These are phyloP conservation scores for Riparia riparia DNA, from an alignment of 2,113 vertebrate genomes.

Conservation along the genomic window DNA sequence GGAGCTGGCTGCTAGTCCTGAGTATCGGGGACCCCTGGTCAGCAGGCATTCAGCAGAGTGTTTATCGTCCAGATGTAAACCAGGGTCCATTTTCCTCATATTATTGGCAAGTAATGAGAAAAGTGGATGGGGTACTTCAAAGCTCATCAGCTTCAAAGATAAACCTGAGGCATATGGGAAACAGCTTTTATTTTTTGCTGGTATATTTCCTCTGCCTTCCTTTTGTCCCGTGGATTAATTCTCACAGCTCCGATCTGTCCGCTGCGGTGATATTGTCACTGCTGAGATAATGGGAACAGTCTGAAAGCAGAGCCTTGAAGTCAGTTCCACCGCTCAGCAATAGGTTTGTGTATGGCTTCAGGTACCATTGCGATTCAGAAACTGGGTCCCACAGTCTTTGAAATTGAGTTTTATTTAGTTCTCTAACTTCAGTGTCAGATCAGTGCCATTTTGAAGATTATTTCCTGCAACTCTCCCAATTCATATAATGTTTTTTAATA, in stretches of 20 bases:
- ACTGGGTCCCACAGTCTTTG: not conserved
- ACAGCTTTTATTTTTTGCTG: conserved; percentile 10
- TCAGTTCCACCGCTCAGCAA: not conserved
- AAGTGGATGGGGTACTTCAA: not conserved
- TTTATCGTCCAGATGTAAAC: not conserved
- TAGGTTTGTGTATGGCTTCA: not conserved
- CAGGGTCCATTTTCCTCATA: not conserved
- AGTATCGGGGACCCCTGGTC: not conserved
- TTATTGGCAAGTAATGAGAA: not conserved
- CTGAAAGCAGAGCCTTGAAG: not conserved
- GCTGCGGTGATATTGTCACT: not conserved
- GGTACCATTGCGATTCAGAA: not conserved
- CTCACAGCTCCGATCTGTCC: not conserved
- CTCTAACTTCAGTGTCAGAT: not conserved
- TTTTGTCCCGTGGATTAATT: not conserved
- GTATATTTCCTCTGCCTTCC: not conserved
- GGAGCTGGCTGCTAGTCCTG: not conserved
- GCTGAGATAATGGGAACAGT: rapidly evolving
- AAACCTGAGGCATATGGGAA: not conserved
- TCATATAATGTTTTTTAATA: not conserved
- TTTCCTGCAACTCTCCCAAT: not conserved
- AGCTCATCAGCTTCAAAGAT: conserved; percentile 22
- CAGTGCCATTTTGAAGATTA: not conserved
- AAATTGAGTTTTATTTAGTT: not conserved
- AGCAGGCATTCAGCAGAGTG: not conserved